phyloP scores from a whole-genome alignment of 2,113 vertebrate genomes.

The Cynocephalus volans region DNA sequence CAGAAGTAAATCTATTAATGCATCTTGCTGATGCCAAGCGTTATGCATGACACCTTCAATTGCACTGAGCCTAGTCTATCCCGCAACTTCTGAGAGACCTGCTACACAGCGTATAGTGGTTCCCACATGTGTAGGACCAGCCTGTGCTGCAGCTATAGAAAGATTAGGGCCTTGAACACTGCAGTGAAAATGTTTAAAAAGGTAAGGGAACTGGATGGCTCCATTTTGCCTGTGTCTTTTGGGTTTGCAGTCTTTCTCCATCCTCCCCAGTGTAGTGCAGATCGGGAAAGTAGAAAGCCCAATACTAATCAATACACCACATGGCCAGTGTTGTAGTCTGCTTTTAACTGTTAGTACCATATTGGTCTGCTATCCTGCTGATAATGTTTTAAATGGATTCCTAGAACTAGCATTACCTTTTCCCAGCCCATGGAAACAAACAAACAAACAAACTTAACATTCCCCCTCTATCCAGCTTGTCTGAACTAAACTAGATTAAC shows the following conservation, averaged over 20 bases:
- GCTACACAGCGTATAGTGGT: rapidly evolving
- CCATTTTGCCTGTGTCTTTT: neutral
- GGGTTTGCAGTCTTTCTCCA: neutral
- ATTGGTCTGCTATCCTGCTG: neutral
- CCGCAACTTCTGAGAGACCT: neutral
- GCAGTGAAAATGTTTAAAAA: neutral
- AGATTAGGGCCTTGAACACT: neutral
- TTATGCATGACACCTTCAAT: neutral
- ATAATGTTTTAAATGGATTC: neutral
- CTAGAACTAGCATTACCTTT: neutral
- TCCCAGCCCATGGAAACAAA: neutral
- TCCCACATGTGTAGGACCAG: neutral
- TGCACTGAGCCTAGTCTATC: neutral
- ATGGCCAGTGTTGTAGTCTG: neutral
- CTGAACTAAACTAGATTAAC: neutral
- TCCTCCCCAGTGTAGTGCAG: neutral
- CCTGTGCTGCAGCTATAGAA: neutral
- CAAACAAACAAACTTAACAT: neutral
- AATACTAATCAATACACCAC: neutral
- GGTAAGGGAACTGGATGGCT: neutral
- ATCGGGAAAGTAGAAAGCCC: neutral
- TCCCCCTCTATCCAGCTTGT: neutral
- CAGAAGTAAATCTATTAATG: neutral
- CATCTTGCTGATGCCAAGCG: neutral
- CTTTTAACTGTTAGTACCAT: neutral